These are phyloP conservation scores for Tetranychus truncatus DNA, from an alignment of 2,888 invertebrate species.

Conservation along the genomic window DNA sequence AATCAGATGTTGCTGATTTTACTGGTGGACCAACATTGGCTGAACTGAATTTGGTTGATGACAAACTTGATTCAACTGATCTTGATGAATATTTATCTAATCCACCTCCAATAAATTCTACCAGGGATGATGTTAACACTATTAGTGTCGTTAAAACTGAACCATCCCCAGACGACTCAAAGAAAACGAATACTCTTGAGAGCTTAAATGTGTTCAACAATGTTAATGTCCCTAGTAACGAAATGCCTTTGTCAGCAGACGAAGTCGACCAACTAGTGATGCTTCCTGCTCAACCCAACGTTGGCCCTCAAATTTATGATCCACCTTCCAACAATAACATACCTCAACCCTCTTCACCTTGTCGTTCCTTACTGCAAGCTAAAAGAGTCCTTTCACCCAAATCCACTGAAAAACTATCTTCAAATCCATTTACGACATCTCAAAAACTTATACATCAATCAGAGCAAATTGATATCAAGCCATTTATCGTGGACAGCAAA, in stretches of 20 bases:
- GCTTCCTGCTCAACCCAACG: background rate
- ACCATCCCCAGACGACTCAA: background rate
- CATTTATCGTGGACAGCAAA: background rate
- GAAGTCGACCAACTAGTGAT: background rate
- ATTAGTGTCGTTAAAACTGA: background rate
- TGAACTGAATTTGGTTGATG: conserved; percentile 65
- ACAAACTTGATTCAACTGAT: conserved; percentile 34
- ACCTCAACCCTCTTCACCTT: background rate
- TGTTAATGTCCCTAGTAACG: background rate
- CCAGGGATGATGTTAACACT: background rate
- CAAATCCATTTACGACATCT: background rate
- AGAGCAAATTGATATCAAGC: background rate
- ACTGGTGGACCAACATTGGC: conserved; percentile 55
- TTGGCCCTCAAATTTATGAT: background rate
- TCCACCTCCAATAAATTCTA: background rate
- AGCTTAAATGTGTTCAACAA: background rate
- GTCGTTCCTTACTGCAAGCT: background rate
- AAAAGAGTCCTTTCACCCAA: background rate
- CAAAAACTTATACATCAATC: background rate
- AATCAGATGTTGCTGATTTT: conserved; percentile 20
- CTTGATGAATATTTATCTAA: conserved; percentile 16
- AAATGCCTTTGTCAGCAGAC: background rate
- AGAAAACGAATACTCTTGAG: background rate
- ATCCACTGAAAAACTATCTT: background rate
- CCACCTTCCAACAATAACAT: background rate